Evolutionary conservation across 1,140 invertebrate genomes (phyloP).

Genomic region (Berghia stephanieae): DNA sequence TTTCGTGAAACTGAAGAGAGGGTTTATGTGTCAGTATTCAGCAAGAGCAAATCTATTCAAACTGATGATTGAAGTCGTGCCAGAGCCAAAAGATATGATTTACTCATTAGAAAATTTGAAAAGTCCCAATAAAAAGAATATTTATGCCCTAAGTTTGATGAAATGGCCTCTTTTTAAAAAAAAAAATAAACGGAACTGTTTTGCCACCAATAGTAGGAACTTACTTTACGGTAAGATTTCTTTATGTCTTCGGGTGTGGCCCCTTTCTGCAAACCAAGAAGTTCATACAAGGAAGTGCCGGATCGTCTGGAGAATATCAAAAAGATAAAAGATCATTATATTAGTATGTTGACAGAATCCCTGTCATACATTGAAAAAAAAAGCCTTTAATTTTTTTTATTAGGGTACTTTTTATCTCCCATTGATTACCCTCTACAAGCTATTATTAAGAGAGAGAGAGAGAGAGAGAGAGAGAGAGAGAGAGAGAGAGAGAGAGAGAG

Average conservation of each 20-base stretch:
- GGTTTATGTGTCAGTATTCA: no score
- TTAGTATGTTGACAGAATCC: no score
- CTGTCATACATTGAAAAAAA: no score
- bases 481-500: no score
- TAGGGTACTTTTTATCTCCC: no score
- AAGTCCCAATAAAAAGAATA: not conserved
- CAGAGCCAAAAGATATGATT: not conserved
- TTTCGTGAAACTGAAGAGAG: no score
- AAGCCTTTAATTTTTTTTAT: no score
- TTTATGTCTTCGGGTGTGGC: constrained; percentile 59
- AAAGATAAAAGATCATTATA: no score
- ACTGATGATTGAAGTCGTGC: not conserved
- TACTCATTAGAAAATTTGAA: not conserved
- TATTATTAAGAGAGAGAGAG: no score
- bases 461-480: no score
- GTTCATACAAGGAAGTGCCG: constrained; percentile 56
- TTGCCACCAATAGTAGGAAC: not conserved
- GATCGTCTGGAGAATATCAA: constrained; percentile 50
- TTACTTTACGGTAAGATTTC: constrained; percentile 62
- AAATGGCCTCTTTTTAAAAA: not conserved
- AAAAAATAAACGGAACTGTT: not conserved
- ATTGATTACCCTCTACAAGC: no score
- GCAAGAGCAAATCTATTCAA: not conserved
- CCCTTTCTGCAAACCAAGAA: constrained; percentile 52
- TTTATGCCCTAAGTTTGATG: not conserved